These are phyloP conservation scores for Falcaria lacertinaria DNA, from an alignment of 2,888 invertebrate genomes.

Conservation along the genomic window DNA sequence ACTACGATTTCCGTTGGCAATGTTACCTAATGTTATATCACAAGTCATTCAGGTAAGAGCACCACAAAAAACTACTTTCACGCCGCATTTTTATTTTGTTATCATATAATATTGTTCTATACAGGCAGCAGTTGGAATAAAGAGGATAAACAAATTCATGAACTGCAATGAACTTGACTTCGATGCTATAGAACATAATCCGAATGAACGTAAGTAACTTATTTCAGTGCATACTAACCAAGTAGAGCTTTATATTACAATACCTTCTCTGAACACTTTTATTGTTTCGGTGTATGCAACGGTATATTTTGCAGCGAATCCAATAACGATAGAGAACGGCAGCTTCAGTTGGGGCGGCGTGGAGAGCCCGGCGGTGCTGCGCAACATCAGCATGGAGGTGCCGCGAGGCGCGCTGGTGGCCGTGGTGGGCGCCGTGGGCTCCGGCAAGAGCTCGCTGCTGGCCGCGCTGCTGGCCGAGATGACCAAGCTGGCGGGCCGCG, in stretches of 20 bases:
- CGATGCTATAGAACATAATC: conserved; percentile 86
- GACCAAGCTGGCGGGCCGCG: conserved; percentile 88
- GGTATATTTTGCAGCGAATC: conserved; percentile 77
- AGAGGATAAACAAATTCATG: conserved; percentile 95
- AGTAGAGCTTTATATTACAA: too few relatives aligned
- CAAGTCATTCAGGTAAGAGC: conserved; percentile 92
- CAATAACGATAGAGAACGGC: conserved; percentile 92
- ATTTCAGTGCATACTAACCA: too few relatives aligned
- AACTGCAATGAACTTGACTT: conserved; percentile 94
- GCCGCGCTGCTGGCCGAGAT: conserved; percentile 94
- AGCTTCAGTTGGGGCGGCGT: conserved; percentile 91
- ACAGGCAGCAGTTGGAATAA: conserved; percentile 86
- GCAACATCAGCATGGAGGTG: conserved; percentile 87
- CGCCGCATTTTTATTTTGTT: neutral
- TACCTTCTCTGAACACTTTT: neutral
- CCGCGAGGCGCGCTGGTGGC: conserved; percentile 86
- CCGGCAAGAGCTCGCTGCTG: conserved; percentile 93
- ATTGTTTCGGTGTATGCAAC: neutral
- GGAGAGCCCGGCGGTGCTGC: conserved; percentile 82
- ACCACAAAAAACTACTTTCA: neutral
- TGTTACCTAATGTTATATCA: conserved; percentile 97
- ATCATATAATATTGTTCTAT: neutral
- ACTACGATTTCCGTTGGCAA: conserved; percentile 95
- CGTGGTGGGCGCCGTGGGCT: conserved; percentile 92
- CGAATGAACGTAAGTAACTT: conserved; percentile 83